phyloP scores from a whole-genome alignment of 2,888 invertebrate species.

The Malthinus seriepunctatus region DNA sequence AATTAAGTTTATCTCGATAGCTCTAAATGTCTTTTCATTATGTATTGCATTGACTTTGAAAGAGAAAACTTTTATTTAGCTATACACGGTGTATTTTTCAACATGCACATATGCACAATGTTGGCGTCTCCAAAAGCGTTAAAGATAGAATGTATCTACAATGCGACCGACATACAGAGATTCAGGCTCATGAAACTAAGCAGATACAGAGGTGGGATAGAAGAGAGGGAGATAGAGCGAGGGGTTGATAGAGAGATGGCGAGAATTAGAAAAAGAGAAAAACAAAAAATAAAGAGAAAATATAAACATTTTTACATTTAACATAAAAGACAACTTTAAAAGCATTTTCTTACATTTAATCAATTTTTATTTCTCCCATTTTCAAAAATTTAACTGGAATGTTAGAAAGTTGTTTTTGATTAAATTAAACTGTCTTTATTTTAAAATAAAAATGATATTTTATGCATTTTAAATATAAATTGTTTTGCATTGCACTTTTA shows the following conservation, averaged over 20 bases:
- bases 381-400: too few relatives aligned
- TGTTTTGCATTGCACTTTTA: slow-evolving; percentile 25
- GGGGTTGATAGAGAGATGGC: too few relatives aligned
- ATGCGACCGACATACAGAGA: too few relatives aligned
- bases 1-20: neutral
- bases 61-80: neutral
- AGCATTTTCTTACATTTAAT: too few relatives aligned
- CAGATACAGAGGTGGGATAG: too few relatives aligned
- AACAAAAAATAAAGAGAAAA: too few relatives aligned
- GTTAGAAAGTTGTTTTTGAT: neutral
- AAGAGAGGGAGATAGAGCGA: too few relatives aligned
- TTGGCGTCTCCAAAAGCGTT: neutral
- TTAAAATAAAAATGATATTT: slow-evolving; percentile 6
- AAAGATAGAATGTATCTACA: neutral
- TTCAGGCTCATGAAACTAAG: too few relatives aligned
- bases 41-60: neutral
- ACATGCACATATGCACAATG: neutral
- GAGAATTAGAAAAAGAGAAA: too few relatives aligned
- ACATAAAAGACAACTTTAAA: too few relatives aligned
- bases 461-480: slow-evolving; percentile 27
- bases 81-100: neutral
- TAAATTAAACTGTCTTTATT: slow-evolving; percentile 5
- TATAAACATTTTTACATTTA: too few relatives aligned
- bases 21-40: neutral
- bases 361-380: too few relatives aligned